Percentiles rank a stretch among this genome's conserved stretches.
phyloP scores from a whole-genome alignment of 2,797 vertebrate genomes.

The Aeoliscus strigatus region DNA sequence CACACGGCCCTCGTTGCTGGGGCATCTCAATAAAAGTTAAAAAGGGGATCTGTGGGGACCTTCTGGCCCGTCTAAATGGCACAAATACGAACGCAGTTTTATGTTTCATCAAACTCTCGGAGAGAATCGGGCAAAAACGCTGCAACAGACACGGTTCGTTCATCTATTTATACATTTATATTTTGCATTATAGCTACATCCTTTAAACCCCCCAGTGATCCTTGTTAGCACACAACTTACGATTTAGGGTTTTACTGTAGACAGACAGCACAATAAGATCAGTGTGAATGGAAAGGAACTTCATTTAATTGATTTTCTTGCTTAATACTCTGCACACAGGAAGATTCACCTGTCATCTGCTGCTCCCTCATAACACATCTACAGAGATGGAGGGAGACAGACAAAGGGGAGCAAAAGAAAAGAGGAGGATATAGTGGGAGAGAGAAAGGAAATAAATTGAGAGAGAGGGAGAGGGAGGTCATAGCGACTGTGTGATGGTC shows the following conservation, averaged over 20 bases:
- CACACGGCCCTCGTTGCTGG: constrained; percentile 71
- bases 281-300: constrained; percentile 30
- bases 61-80: constrained; percentile 68
- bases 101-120: constrained; percentile 78
- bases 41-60: constrained; percentile 63
- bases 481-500: constrained; percentile 74
- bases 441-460: constrained; percentile 64
- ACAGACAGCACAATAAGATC: constrained; percentile 1
- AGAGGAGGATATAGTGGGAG: constrained; percentile 53
- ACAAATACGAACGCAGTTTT: constrained; percentile 76
- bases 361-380: constrained; percentile 58
- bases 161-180: constrained; percentile 43
- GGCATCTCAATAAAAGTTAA: constrained; percentile 70
- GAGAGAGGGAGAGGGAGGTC: constrained; percentile 64
- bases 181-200: constrained; percentile 20
- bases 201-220: constrained; percentile 17
- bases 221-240: constrained; percentile 18
- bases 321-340: constrained; percentile 36
- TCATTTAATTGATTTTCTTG: constrained; percentile 43
- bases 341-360: constrained; percentile 65
- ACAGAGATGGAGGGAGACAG: constrained; percentile 36
- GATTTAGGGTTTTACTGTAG: too few species aligned
- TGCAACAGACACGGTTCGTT: constrained; percentile 64
- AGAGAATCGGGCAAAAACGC: constrained; percentile 58
- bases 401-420: constrained; percentile 56